Conservation (phyloP, 2,888 invertebrate species). For the Notodonta ziczac region DNA sequence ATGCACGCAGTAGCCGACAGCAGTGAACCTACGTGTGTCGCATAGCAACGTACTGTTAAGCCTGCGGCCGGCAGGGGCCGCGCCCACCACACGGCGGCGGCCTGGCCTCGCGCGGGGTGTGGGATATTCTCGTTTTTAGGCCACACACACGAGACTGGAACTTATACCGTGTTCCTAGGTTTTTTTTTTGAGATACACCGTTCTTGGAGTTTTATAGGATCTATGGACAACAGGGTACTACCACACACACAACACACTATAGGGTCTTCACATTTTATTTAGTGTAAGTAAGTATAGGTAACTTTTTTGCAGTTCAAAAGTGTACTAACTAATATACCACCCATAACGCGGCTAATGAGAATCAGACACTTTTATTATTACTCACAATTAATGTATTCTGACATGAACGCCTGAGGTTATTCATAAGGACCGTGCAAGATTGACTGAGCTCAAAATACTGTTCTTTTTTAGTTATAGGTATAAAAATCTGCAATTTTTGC, state of each 20-base stretch:
- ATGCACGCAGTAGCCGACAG: conserved; percentile 35
- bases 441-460: too few relatives aligned
- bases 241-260: too few relatives aligned
- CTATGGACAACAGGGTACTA: too few relatives aligned
- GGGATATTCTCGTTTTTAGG: conserved; percentile 42
- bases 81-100: too few relatives aligned
- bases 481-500: too few relatives aligned
- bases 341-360: conserved; percentile 28
- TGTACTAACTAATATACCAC: conserved; percentile 23
- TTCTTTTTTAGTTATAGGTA: too few relatives aligned
- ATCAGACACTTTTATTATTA: conserved; percentile 32
- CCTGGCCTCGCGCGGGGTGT: conserved; percentile 39
- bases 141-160: conserved; percentile 30
- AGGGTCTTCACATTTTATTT: too few relatives aligned
- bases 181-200: neutral
- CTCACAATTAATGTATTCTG: conserved; percentile 30
- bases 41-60: conserved; percentile 41
- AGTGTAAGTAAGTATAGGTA: too few relatives aligned
- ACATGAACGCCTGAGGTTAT: neutral
- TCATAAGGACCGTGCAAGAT: too few relatives aligned
- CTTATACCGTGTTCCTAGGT: conserved; percentile 17
- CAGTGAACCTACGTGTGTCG: conserved; percentile 34
- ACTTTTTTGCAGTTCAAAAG: conserved; percentile 1
- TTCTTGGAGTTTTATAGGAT: too few relatives aligned
- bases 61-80: conserved; percentile 41